Evolutionary conservation across 2,888 invertebrate genomes (phyloP).

Genomic region (Ophion obscuratus): DNA sequence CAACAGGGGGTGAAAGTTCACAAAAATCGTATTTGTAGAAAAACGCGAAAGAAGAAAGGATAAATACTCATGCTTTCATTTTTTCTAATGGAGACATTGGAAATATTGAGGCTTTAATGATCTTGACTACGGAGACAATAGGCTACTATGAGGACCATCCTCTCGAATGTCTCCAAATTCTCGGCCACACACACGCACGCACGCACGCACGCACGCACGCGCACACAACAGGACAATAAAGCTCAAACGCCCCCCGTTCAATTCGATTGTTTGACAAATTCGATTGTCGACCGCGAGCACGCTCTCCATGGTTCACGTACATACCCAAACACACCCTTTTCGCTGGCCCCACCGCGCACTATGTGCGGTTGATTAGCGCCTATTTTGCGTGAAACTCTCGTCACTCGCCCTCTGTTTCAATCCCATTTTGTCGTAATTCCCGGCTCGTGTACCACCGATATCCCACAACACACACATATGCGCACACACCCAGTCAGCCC

Average conservation of each 20-base stretch:
- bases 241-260: slow-evolving; percentile 71
- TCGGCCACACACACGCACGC: neutral
- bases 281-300: slow-evolving; percentile 74
- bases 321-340: slow-evolving; percentile 14
- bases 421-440: slow-evolving; percentile 45
- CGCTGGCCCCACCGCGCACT: slow-evolving; percentile 20
- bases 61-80: too few species aligned
- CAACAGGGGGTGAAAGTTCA: too few species aligned
- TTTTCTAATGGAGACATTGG: too few species aligned
- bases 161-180: neutral
- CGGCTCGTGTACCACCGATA: neutral
- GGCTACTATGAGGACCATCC: neutral
- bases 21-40: too few species aligned
- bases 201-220: neutral
- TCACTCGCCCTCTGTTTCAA: slow-evolving; percentile 17
- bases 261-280: slow-evolving; percentile 79
- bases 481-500: neutral
- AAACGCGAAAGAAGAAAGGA: too few species aligned
- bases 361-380: slow-evolving; percentile 70
- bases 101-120: too few species aligned
- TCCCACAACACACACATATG: neutral
- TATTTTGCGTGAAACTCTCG: slow-evolving; percentile 60
- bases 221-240: slow-evolving; percentile 24
- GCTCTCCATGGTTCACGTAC: slow-evolving; percentile 26
- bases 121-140: neutral